A percentile compares a stretch with the other conserved stretches of the same genome.
These are phyloP conservation scores for Tarsius wallacei DNA, from an alignment of 2,797 vertebrate genomes.

Conservation along the genomic window DNA sequence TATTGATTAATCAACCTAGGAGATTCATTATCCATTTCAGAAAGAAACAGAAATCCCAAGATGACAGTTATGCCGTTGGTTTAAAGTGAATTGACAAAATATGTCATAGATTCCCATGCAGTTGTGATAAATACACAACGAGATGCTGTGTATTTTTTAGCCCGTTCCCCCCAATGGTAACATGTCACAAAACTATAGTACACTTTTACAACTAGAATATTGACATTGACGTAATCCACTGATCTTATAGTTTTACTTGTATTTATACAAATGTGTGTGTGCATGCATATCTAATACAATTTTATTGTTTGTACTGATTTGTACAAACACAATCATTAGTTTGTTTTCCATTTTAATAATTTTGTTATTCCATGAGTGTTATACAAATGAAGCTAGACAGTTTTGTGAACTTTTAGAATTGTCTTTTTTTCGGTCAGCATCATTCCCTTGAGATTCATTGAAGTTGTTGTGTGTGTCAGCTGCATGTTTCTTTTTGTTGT, in stretches of 20 bases:
- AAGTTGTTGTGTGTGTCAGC: background rate
- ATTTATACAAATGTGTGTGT: background rate
- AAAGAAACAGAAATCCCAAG: background rate
- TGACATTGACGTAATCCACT: background rate
- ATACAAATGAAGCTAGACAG: background rate
- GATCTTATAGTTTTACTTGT: background rate
- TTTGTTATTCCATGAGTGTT: background rate
- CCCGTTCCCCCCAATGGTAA: background rate
- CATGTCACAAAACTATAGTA: background rate
- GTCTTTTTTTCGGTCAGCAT: background rate
- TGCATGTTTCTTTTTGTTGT: background rate
- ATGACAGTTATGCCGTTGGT: background rate
- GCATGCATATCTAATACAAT: background rate
- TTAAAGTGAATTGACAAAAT: background rate
- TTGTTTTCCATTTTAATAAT: background rate
- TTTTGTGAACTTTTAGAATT: background rate
- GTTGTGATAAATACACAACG: background rate
- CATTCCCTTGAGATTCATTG: background rate
- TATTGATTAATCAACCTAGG: background rate
- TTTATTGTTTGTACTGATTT: background rate
- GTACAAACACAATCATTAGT: background rate
- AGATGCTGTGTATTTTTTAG: background rate
- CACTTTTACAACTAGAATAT: background rate
- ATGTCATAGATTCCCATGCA: background rate
- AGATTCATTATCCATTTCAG: background rate